Evolutionary conservation across 2,797 vertebrate genomes (phyloP), one percentile per base, ranked within the genome.

Genomic region (Bovichtus variegatus): DNA sequence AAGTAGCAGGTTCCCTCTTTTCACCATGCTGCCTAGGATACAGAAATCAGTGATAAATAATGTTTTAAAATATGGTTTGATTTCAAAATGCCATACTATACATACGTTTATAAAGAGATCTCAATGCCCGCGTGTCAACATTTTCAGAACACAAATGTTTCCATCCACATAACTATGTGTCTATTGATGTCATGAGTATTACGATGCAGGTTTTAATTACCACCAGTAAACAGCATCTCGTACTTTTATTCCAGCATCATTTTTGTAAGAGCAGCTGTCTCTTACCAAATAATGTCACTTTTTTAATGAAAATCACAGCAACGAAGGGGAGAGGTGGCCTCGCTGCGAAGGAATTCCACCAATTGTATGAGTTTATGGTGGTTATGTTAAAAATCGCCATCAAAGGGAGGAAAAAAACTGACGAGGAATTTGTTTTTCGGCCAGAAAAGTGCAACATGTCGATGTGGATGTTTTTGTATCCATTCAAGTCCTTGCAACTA

Each of bases 1-100:
- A 25, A 38, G 40, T 23, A 67, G 46, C 49, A 40, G 23, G 44
- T 55, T 54, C 18, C 34, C 19, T 59, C 29, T 34, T 66, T 72
- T 78, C 41, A 46, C 58, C 34, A 10, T 18, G 50, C 58, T 62
- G 51, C 31, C 38, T 41, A 11, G 11, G 82, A 43, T 23, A 57
- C 44, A 61, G 23, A 58, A 46, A 71, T 38, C 13, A 27, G 6
- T 27, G n/a, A 54, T 41, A 6, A 9, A 50, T 34, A 2, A 50
- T 10, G 21, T 47, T 68, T 70, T 36, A 9, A 74, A 43, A 65
- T 11, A 9, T 9, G 6, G 4, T 36, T 41, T 15, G 18, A 38
- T 23, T 43, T 46, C 12, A 23, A 72, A n/a, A 31, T 47, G 29
- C 6, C 23, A 53, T 5, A 13, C 9, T 19, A 16, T 12, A 59